Percentiles rank a stretch among this genome's conserved stretches.
These are phyloP conservation scores for Disparrhopalites patrizii DNA, from an alignment of 2,888 invertebrate species.

Conservation along the genomic window DNA sequence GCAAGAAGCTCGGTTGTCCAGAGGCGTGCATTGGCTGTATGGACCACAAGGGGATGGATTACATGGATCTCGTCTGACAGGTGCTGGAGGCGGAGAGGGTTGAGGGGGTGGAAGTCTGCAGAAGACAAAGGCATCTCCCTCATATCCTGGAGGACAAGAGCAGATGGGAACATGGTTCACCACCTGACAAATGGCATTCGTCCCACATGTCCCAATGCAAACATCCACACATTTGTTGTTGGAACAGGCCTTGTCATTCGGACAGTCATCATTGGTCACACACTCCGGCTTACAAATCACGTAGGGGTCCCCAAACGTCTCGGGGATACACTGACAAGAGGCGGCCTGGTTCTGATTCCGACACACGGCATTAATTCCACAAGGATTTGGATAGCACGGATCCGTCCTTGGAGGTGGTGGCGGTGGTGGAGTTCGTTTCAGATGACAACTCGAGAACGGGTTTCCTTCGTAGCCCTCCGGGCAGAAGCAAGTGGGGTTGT, in stretches of 20 bases:
- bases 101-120: slow-evolving; percentile 51
- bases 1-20: slow-evolving; percentile 39
- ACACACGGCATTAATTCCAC: slow-evolving; percentile 71
- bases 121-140: slow-evolving; percentile 67
- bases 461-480: slow-evolving; percentile 67
- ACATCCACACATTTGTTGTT: slow-evolving; percentile 61
- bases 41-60: slow-evolving; percentile 47
- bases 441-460: slow-evolving; percentile 58
- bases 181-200: slow-evolving; percentile 61
- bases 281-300: slow-evolving; percentile 73
- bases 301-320: slow-evolving; percentile 62
- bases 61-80: slow-evolving; percentile 38
- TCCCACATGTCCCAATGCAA: slow-evolving; percentile 58
- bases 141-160: slow-evolving; percentile 62
- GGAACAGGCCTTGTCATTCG: slow-evolving; percentile 62
- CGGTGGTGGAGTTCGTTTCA: slow-evolving; percentile 34
- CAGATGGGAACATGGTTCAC: slow-evolving; percentile 71
- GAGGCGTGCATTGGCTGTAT: slow-evolving; percentile 32
- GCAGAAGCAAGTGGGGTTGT: slow-evolving; percentile 59
- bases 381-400: slow-evolving; percentile 58
- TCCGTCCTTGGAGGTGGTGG: slow-evolving; percentile 58
- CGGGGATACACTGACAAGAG: slow-evolving; percentile 65
- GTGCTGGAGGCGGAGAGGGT: slow-evolving; percentile 13
- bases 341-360: slow-evolving; percentile 59
- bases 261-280: slow-evolving; percentile 64